Evolutionary conservation across 2,888 invertebrate genomes (phyloP).

Genomic region (Muschampia plurimacula): DNA sequence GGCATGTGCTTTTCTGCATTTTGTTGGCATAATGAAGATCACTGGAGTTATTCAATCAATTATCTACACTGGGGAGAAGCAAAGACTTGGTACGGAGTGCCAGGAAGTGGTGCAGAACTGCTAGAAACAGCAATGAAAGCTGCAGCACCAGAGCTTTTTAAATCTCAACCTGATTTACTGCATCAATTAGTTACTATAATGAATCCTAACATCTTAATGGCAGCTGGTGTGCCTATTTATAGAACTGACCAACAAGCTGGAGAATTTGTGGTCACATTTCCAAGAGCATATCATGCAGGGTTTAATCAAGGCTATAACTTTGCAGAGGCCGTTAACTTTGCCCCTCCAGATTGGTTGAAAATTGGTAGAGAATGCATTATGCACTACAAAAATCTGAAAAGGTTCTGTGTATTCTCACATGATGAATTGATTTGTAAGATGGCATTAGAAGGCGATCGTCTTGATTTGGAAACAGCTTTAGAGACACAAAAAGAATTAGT

Average conservation of each 20-base stretch:
- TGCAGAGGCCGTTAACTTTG: slow-evolving; percentile 94
- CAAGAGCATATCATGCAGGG: slow-evolving; percentile 92
- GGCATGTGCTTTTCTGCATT: slow-evolving; percentile 94
- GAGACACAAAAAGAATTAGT: slow-evolving; percentile 89
- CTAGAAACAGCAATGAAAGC: slow-evolving; percentile 90
- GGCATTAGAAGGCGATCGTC: slow-evolving; percentile 88
- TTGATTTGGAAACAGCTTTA: slow-evolving; percentile 88
- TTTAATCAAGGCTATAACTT: slow-evolving; percentile 94
- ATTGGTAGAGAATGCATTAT: slow-evolving; percentile 89
- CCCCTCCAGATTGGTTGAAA: slow-evolving; percentile 91
- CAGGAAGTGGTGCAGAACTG: slow-evolving; percentile 88
- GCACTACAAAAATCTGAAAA: slow-evolving; percentile 88
- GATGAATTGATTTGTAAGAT: slow-evolving; percentile 92
- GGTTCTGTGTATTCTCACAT: slow-evolving; percentile 92
- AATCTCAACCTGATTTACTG: slow-evolving; percentile 90
- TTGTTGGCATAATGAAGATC: slow-evolving; percentile 94
- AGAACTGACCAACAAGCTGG: slow-evolving; percentile 91
- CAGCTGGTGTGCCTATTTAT: slow-evolving; percentile 86
- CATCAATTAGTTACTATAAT: slow-evolving; percentile 93
- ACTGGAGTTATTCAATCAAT: slow-evolving; percentile 94
- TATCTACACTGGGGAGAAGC: slow-evolving; percentile 94
- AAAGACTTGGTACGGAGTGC: slow-evolving; percentile 93
- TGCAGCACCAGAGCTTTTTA: slow-evolving; percentile 90
- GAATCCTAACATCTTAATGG: slow-evolving; percentile 90
- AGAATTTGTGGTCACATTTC: slow-evolving; percentile 93